phyloP scores from a whole-genome alignment of 1,140 invertebrate genomes.

The Dolichoris vasculosae region DNA sequence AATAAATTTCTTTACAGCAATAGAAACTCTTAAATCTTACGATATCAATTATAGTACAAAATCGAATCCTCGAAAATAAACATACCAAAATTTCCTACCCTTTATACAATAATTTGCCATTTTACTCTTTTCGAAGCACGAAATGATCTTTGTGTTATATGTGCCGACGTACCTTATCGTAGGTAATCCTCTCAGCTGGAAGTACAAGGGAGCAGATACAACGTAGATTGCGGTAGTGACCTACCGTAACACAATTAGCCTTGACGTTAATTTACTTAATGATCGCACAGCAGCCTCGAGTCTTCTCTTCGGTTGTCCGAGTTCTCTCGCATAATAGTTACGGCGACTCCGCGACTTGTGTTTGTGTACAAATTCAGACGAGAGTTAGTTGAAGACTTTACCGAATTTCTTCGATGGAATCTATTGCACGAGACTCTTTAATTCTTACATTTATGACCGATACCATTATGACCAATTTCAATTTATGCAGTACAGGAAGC shows the following conservation, averaged over 20 bases:
- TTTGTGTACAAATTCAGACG: neutral
- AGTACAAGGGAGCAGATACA: constrained; percentile 9
- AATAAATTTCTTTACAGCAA: no score
- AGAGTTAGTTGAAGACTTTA: no score
- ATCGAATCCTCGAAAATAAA: no score
- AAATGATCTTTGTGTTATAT: neutral
- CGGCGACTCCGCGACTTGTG: neutral
- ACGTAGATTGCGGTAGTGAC: constrained; percentile 52
- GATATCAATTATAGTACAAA: no score
- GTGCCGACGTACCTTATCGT: neutral
- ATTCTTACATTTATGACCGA: no score
- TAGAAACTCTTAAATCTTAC: no score
- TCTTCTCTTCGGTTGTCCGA: neutral
- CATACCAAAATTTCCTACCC: no score
- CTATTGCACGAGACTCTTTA: no score
- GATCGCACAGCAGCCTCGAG: constrained; percentile 60
- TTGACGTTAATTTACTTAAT: constrained; percentile 68
- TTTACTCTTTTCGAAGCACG: neutral
- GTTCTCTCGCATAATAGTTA: neutral
- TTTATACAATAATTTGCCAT: no score
- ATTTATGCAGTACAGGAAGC: no score
- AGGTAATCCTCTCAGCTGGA: neutral
- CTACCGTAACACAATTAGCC: constrained; percentile 64
- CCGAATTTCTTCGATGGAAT: no score
- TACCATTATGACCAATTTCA: no score